Percentiles rank a stretch among this genome's conserved stretches.
These are phyloP conservation scores for Catharus fuscescens DNA, from an alignment of 2,113 vertebrate species.

Conservation along the genomic window DNA sequence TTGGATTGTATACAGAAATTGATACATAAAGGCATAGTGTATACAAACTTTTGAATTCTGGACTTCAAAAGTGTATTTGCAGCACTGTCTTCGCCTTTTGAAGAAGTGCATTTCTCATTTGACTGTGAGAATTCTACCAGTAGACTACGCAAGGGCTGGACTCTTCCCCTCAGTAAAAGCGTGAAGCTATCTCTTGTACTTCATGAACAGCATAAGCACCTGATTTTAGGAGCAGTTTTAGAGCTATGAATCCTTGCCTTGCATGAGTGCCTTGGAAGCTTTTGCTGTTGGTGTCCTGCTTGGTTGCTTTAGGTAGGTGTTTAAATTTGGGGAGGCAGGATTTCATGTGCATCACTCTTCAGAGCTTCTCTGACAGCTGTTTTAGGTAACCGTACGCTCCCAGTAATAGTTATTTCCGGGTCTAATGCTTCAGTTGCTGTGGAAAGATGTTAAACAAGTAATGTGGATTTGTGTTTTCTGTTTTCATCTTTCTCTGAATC, in stretches of 20 bases:
- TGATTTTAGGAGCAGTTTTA: not conserved
- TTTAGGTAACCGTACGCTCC: not conserved
- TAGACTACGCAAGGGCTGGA: not conserved
- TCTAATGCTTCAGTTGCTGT: not conserved
- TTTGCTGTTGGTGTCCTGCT: not conserved
- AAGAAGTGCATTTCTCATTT: not conserved
- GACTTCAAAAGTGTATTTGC: not conserved
- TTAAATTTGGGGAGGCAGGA: not conserved
- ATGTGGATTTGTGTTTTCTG: not conserved
- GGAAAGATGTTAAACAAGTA: not conserved
- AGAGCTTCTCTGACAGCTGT: not conserved
- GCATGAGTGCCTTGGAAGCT: not conserved
- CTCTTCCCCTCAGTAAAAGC: not conserved
- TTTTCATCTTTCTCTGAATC: not conserved
- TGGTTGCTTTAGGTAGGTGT: not conserved
- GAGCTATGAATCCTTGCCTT: not conserved
- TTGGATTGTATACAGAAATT: not conserved
- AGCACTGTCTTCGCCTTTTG: not conserved
- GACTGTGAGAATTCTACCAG: not conserved
- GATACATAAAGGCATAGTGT: not conserved
- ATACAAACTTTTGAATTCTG: not conserved
- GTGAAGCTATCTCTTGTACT: accelerated
- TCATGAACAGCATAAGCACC: not conserved
- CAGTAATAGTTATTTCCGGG: not conserved
- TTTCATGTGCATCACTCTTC: not conserved